These are phyloP conservation scores for Amphiprion clarkii DNA, from an alignment of 2,797 vertebrate species.

Conservation along the genomic window DNA sequence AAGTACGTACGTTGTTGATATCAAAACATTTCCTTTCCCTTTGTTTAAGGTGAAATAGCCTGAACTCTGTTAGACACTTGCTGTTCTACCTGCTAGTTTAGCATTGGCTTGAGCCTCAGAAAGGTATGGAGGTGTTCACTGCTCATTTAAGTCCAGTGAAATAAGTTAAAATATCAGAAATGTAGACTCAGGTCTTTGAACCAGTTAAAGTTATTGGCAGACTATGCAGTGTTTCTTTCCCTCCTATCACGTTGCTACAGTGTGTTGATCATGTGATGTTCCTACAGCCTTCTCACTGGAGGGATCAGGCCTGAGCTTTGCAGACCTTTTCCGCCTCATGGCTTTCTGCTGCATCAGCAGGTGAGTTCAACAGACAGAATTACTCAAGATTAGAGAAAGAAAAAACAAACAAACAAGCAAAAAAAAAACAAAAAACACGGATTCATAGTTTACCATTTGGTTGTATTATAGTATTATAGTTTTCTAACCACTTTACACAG, in stretches of 20 bases:
- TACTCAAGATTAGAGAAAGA: background rate
- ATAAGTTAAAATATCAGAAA: background rate
- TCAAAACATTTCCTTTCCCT: too few species aligned
- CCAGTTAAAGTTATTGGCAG: background rate
- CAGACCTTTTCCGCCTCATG: slow-evolving; percentile 94
- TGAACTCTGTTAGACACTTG: too few species aligned
- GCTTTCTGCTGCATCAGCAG: slow-evolving; percentile 98
- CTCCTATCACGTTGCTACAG: background rate
- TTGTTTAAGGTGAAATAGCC: too few species aligned
- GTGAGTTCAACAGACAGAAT: slow-evolving; percentile 80
- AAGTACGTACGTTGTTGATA: too few species aligned
- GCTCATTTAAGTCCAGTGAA: background rate
- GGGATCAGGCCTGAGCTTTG: slow-evolving; percentile 94
- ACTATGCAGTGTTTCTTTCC: background rate
- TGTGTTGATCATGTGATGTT: background rate
- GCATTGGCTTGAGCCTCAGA: too few species aligned
- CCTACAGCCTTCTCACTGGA: slow-evolving; percentile 92
- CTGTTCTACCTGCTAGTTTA: too few species aligned
- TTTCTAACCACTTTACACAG: too few species aligned
- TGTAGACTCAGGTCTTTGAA: background rate
- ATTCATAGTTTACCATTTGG: too few species aligned
- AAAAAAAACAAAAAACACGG: background rate
- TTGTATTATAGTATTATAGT: too few species aligned
- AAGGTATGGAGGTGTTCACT: too few species aligned
- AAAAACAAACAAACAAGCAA: background rate